Evolutionary conservation across 53 echinoderm and acorn worm genomes (phyloP).

Genomic region (Arbacia lixula): DNA sequence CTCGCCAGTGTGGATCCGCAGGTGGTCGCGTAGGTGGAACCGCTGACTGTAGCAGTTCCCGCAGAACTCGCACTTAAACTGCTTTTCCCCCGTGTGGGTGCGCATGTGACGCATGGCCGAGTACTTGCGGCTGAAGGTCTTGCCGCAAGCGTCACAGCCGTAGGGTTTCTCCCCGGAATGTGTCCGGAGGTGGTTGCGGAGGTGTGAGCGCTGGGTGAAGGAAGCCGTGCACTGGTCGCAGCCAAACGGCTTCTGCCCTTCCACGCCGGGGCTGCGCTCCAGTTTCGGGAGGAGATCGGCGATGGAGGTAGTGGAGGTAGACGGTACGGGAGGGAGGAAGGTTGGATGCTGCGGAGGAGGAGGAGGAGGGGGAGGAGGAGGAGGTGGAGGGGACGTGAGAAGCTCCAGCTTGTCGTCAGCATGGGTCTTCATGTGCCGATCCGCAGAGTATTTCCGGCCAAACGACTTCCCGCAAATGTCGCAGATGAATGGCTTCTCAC

Average conservation of each 20-base stretch:
- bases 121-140: slow-evolving; percentile 47
- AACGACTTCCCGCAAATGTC: slow-evolving; percentile 31
- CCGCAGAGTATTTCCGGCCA: slow-evolving; percentile 35
- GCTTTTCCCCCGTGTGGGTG: slow-evolving; percentile 33
- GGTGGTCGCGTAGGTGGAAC: slow-evolving; percentile 35
- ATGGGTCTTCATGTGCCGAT: slow-evolving; percentile 42
- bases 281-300: slow-evolving; percentile 33
- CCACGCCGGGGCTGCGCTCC: slow-evolving; percentile 12
- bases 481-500: slow-evolving; percentile 46
- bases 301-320: slow-evolving; percentile 28
- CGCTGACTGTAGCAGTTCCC: slow-evolving; percentile 48
- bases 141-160: slow-evolving; percentile 29
- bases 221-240: slow-evolving; percentile 49
- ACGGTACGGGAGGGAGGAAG: neutral
- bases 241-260: slow-evolving; percentile 19
- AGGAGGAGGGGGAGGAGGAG: neutral
- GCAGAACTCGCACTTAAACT: slow-evolving; percentile 37
- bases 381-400: neutral
- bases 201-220: slow-evolving; percentile 46
- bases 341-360: neutral
- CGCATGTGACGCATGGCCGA: slow-evolving; percentile 50
- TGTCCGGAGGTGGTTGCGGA: slow-evolving; percentile 29
- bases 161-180: slow-evolving; percentile 45
- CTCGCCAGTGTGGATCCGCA: slow-evolving; percentile 34
- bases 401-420: slow-evolving; percentile 14